These are phyloP conservation scores for Telenomus remus DNA, from an alignment of 1,140 invertebrate species.

Conservation along the genomic window DNA sequence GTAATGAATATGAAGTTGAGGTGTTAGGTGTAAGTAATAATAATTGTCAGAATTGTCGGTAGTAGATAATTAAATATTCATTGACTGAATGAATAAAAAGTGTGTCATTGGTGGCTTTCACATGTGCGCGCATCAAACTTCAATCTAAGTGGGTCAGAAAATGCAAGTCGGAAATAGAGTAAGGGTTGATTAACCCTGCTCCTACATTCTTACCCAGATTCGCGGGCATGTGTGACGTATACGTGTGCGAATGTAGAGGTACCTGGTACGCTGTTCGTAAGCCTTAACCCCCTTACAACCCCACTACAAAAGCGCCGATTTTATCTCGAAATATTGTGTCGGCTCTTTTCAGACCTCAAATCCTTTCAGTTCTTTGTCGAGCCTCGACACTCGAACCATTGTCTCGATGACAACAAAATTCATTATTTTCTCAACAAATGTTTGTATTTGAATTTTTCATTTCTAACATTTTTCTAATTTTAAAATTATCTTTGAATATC, in stretches of 20 bases:
- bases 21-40: constrained; percentile 2
- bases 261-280: constrained; percentile 64
- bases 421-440: no score
- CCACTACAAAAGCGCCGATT: constrained; percentile 44
- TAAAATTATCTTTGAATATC: no score
- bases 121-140: constrained; percentile 36
- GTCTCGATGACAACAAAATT: background rate
- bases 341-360: constrained; percentile 48
- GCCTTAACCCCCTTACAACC: constrained; percentile 54
- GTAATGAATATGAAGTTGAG: no score
- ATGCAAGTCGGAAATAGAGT: constrained; percentile 51
- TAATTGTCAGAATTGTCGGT: background rate
- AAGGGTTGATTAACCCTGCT: constrained; percentile 63
- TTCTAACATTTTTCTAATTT: no score
- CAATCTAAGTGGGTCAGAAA: constrained; percentile 64
- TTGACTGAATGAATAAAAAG: constrained; percentile 48
- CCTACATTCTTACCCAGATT: constrained; percentile 64
- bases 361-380: constrained; percentile 50
- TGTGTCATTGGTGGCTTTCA: constrained; percentile 31
- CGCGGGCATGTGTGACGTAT: constrained; percentile 45
- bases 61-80: constrained; percentile 35
- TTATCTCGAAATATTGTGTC: constrained; percentile 47
- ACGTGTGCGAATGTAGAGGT: constrained; percentile 49
- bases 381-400: constrained; percentile 18
- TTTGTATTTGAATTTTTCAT: no score